These are phyloP conservation scores for Trissolcus brochymenae DNA, from an alignment of 2,888 invertebrate species.

Conservation along the genomic window DNA sequence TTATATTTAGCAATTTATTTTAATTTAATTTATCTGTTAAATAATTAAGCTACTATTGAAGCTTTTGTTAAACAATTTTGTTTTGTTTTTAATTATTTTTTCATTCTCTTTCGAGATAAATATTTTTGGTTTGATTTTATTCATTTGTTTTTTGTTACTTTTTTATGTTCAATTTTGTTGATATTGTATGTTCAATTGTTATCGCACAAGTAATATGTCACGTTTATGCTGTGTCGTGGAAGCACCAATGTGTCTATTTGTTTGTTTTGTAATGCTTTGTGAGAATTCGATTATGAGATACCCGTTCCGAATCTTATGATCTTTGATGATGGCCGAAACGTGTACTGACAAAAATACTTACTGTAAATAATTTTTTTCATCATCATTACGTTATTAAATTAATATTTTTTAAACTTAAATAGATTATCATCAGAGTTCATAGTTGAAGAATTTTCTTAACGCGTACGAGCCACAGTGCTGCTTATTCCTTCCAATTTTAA, in stretches of 20 bases:
- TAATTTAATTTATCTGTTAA: background rate
- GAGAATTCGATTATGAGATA: slow-evolving; percentile 1
- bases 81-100: slow-evolving; percentile 5
- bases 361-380: too few species aligned
- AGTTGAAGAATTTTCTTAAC: too few species aligned
- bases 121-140: background rate
- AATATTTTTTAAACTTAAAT: too few species aligned
- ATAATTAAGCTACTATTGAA: background rate
- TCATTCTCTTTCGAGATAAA: slow-evolving; percentile 1
- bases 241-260: slow-evolving; percentile 49
- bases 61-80: background rate
- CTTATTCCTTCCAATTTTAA: too few species aligned
- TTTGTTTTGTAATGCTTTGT: slow-evolving; percentile 46
- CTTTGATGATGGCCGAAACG: background rate
- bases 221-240: slow-evolving; percentile 31
- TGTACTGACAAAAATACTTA: too few species aligned
- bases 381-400: too few species aligned
- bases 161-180: background rate
- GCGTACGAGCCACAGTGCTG: too few species aligned
- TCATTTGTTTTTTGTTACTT: slow-evolving; percentile 1
- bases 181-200: background rate
- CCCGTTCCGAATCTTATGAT: background rate
- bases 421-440: too few species aligned
- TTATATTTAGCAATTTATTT: background rate
- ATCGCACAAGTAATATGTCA: background rate